Conservation (phyloP, 2,113 vertebrate genomes). For the Isichthys henryi region DNA sequence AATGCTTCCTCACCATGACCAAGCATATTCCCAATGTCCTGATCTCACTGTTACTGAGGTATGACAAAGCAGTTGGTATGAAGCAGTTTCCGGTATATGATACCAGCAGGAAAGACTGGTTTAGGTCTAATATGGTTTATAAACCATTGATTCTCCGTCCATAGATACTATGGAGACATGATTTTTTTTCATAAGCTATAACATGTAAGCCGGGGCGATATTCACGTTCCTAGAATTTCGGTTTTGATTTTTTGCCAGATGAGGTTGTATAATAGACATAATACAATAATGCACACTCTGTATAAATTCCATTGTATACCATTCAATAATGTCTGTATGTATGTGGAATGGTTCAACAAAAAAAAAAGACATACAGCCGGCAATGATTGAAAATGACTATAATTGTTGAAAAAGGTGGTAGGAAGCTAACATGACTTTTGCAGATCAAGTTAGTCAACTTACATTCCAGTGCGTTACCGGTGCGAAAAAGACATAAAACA, state of each 20-base stretch:
- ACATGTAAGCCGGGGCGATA: not conserved
- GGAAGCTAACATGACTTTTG: not conserved
- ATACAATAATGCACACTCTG: too few species aligned
- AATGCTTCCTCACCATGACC: constrained; percentile 21
- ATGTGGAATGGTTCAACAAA: too few species aligned
- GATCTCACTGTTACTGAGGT: constrained; percentile 24
- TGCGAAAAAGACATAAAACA: not conserved
- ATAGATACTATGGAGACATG: not conserved
- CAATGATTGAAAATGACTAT: not conserved
- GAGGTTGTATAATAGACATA: too few species aligned
- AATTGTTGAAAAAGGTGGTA: not conserved
- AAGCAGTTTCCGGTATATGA: not conserved
- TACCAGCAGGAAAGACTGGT: not conserved
- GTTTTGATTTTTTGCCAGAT: too few species aligned
- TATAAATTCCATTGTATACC: too few species aligned
- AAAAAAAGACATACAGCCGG: not conserved
- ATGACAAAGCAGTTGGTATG: not conserved
- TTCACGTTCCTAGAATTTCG: too few species aligned
- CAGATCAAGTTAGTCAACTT: not conserved
- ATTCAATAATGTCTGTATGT: too few species aligned
- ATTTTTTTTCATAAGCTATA: not conserved
- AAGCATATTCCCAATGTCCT: constrained; percentile 23
- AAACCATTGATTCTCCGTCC: not conserved
- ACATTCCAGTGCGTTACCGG: not conserved
- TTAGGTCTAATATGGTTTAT: not conserved